Base-by-base conservation (phyloP, 2,797 vertebrate genomes). In the Spinibarbus caldwelli region DNA sequence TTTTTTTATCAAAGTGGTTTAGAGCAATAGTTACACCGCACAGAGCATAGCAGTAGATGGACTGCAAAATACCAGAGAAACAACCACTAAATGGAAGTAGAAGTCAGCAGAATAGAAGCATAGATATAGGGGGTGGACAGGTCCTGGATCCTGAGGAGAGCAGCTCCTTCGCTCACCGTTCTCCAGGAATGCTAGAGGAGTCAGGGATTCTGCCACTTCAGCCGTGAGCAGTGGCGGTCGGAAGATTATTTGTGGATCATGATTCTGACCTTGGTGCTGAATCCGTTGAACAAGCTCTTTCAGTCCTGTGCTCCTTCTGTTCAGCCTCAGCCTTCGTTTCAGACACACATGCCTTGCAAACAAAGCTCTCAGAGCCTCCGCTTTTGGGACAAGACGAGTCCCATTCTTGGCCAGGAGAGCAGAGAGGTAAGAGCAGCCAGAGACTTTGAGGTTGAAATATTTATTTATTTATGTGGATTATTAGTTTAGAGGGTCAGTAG, bases 211-310 rank as follows among this genome's bases (percentile, higher is more conserved):
- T 79, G 59, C 66, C 45, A 47, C 17, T 62, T 23, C n/a, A 84
- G 62, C 68, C 72, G n/a, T 34, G 88, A 23, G 76, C 49, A 31
- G 62, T 14, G 26, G 78, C 47, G 38, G 43, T 57, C 12, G 4
- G 29, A 57, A 29, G 7, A 52, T 77, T 80, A 38, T 80, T 75
- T 75, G 85, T 80, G 86, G 87, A 88, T 84, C 79, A 87, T 89
- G 88, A 86, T 89, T 72, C 47, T 85, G 79, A 75, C 87, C 52
- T 71, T 87, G 77, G 81, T 80, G 78, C 86, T 86, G 79, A 87
- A 89, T 84, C 82, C 86, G 68, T 15, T 89, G 54, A 88, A 84
- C 57, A 85, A 88, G 38, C 82, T 89, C 75, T 78, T 72, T 59
- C 84, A 73, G 34, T 86, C 77, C 75, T 70, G 81, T 78, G 15